Evolutionary conservation across 2,797 vertebrate genomes (phyloP).

Genomic region (Acomys russatus): DNA sequence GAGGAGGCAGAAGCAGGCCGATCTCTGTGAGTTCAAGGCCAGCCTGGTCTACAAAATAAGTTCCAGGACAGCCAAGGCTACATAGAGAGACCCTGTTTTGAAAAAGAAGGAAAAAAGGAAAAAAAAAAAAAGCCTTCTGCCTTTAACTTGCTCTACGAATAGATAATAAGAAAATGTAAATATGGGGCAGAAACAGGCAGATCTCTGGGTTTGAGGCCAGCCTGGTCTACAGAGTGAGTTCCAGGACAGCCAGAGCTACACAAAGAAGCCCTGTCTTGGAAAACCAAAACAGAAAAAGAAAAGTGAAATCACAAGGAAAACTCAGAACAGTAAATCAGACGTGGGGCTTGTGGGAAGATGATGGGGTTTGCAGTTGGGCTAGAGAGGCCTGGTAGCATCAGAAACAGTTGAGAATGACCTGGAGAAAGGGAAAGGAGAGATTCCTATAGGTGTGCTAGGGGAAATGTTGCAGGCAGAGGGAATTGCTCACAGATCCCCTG

Average conservation of each 20-base stretch:
- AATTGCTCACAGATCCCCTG: background rate
- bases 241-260: background rate
- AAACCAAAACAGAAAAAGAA: background rate
- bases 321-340: background rate
- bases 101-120: no score
- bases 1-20: no score
- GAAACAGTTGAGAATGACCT: slow-evolving; percentile 4
- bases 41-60: no score
- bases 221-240: background rate
- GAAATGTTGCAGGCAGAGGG: background rate
- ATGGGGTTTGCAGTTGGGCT: slow-evolving; percentile 25
- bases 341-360: background rate
- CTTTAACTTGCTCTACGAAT: slow-evolving; percentile 24
- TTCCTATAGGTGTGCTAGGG: background rate
- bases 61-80: no score
- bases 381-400: background rate
- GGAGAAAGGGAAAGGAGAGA: background rate
- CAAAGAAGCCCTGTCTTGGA: background rate
- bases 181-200: background rate
- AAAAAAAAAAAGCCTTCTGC: background rate
- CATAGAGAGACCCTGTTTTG: no score
- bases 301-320: slow-evolving; percentile 26
- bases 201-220: background rate
- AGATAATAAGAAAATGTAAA: slow-evolving; percentile 39
- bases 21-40: no score